A percentile compares a stretch with the other conserved stretches of the same genome.
phyloP scores from a whole-genome alignment of 2,797 vertebrate genomes.

The Peromyscus attwateri region DNA sequence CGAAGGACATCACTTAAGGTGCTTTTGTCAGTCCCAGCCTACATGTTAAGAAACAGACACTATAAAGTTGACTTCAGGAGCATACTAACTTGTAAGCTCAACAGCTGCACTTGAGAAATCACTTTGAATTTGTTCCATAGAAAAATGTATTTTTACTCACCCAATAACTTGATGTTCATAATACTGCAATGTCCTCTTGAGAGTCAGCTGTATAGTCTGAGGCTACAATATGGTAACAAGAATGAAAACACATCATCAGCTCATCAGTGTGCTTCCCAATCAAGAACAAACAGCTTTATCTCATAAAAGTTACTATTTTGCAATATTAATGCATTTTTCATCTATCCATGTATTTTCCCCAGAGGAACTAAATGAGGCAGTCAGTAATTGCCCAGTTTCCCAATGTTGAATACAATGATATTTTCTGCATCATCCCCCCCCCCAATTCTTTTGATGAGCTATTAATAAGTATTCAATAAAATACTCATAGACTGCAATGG shows the following conservation, averaged over 20 bases:
- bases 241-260: slow-evolving; percentile 78
- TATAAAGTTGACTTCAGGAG: background rate
- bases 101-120: slow-evolving; percentile 17
- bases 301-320: slow-evolving; percentile 47
- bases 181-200: slow-evolving; percentile 95
- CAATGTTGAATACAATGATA: slow-evolving; percentile 65
- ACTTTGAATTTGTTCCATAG: slow-evolving; percentile 54
- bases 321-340: slow-evolving; percentile 71
- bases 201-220: slow-evolving; percentile 96
- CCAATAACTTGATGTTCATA: slow-evolving; percentile 96
- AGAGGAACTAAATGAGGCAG: slow-evolving; percentile 35
- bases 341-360: slow-evolving; percentile 55
- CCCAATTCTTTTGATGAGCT: slow-evolving; percentile 57
- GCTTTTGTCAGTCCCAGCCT: background rate
- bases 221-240: slow-evolving; percentile 90
- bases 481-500: background rate
- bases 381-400: slow-evolving; percentile 65
- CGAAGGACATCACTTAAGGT: slow-evolving; percentile 19
- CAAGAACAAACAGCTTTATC: slow-evolving; percentile 60
- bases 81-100: slow-evolving; percentile 46
- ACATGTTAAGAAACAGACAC: background rate
- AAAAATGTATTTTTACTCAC: slow-evolving; percentile 88
- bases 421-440: slow-evolving; percentile 57
- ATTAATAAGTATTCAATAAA: slow-evolving; percentile 15
- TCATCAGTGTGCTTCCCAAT: slow-evolving; percentile 59